Conservation (phyloP, 1,140 invertebrate genomes). For the Tenebrio molitor region DNA sequence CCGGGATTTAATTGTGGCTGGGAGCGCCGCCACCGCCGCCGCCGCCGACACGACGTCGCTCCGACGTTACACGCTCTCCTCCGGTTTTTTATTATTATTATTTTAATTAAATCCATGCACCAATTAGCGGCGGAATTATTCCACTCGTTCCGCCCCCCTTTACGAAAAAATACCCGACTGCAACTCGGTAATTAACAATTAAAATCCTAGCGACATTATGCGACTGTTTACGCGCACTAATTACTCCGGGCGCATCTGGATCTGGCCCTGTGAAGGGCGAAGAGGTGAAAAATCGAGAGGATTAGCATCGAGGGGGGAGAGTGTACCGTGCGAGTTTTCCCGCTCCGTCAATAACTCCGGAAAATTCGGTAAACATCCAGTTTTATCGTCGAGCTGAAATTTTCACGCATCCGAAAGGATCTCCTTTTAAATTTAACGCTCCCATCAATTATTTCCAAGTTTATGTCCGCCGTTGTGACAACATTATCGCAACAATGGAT, state of each 20-base stretch:
- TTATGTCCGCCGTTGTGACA: slow-evolving; percentile 3
- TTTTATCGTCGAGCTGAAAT: slow-evolving; percentile 2
- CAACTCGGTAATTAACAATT: slow-evolving; percentile 29
- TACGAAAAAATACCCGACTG: slow-evolving; percentile 5
- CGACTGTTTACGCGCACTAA: slow-evolving; percentile 28
- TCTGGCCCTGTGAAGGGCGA: not conserved
- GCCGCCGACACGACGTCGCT: too few species aligned
- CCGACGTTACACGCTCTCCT: slow-evolving; percentile 10
- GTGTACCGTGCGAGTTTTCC: too few species aligned
- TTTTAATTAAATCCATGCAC: slow-evolving; percentile 40
- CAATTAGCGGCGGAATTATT: slow-evolving; percentile 40
- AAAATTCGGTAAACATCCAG: too few species aligned
- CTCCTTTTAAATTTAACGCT: too few species aligned
- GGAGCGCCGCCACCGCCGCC: not conserved
- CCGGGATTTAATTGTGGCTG: slow-evolving; percentile 22
- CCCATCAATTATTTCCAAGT: slow-evolving; percentile 2
- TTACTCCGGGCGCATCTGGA: not conserved
- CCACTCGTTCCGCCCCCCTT: slow-evolving; percentile 16
- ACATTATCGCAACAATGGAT: slow-evolving; percentile 19
- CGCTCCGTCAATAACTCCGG: too few species aligned
- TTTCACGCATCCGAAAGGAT: not conserved
- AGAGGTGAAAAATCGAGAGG: slow-evolving; percentile 4
- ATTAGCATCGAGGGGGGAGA: not conserved
- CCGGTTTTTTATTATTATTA: slow-evolving; percentile 39
- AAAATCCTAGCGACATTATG: slow-evolving; percentile 27